Percentiles rank a stretch among this genome's conserved stretches.
These are phyloP conservation scores for Tetramorium simillimum DNA, from an alignment of 1,140 invertebrate genomes.

Conservation along the genomic window DNA sequence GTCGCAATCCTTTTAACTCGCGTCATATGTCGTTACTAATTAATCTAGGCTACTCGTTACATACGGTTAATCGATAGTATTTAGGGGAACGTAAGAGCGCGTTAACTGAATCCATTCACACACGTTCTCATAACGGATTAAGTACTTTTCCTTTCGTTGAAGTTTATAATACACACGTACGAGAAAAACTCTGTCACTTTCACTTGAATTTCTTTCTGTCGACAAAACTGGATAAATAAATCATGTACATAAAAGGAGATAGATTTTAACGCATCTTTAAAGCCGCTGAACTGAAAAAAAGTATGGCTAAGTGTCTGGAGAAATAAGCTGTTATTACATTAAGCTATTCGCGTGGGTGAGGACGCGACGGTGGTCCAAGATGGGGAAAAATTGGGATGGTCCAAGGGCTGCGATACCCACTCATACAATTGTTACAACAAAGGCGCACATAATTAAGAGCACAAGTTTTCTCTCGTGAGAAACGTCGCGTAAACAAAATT, in stretches of 20 bases:
- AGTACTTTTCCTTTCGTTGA: not conserved
- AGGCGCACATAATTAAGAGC: not conserved
- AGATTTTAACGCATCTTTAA: not conserved
- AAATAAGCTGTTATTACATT: too few species aligned
- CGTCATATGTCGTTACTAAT: not conserved
- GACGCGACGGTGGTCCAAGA: too few species aligned
- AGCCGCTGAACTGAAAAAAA: too few species aligned
- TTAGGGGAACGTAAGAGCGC: conserved; percentile 22
- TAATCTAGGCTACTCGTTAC: not conserved
- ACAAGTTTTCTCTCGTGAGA: not conserved
- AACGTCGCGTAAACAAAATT: not conserved
- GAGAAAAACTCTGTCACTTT: not conserved
- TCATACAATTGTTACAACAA: too few species aligned
- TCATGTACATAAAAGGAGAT: not conserved
- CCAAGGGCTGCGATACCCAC: too few species aligned
- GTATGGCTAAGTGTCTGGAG: too few species aligned
- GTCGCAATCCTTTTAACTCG: conserved; percentile 4
- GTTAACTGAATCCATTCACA: not conserved
- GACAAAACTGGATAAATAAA: not conserved
- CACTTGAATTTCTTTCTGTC: not conserved
- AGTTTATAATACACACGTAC: not conserved
- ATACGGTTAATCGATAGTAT: conserved; percentile 4
- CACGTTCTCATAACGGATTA: not conserved
- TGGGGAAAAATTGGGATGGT: too few species aligned
- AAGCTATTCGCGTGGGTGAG: too few species aligned